Evolutionary conservation across 2,113 vertebrate species (phyloP).

Genomic region (Tor tambroides): DNA sequence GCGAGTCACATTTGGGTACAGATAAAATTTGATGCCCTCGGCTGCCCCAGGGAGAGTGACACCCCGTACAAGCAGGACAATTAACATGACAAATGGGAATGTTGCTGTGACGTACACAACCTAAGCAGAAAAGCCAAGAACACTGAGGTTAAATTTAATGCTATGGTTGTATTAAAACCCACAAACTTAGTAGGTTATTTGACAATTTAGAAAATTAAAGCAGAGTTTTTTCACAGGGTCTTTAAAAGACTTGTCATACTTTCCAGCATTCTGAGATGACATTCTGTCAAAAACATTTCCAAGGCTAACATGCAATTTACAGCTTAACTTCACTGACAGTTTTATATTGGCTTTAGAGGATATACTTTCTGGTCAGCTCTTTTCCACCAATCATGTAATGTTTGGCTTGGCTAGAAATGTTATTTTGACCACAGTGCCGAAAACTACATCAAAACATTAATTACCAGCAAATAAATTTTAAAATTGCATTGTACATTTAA

Average conservation of each 20-base stretch:
- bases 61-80: slow-evolving; percentile 91
- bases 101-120: slow-evolving; percentile 97
- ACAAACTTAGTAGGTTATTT: background rate
- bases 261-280: background rate
- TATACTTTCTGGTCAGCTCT: background rate
- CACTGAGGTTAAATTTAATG: background rate
- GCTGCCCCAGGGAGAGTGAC: slow-evolving; percentile 93
- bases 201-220: background rate
- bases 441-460: background rate
- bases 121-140: slow-evolving; percentile 55
- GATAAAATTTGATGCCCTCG: slow-evolving; percentile 95
- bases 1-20: slow-evolving; percentile 91
- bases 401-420: background rate
- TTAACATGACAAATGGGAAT: slow-evolving; percentile 95
- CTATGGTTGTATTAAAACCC: background rate
- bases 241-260: background rate
- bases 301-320: slow-evolving; percentile 18
- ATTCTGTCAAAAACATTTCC: background rate
- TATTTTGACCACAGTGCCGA: background rate
- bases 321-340: background rate
- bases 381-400: background rate
- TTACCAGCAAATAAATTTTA: background rate
- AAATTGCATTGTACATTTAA: background rate
- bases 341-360: background rate
- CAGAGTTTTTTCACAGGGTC: background rate